Evolutionary conservation across 2,797 vertebrate genomes (phyloP).

Genomic region (Sebastes goodei): DNA sequence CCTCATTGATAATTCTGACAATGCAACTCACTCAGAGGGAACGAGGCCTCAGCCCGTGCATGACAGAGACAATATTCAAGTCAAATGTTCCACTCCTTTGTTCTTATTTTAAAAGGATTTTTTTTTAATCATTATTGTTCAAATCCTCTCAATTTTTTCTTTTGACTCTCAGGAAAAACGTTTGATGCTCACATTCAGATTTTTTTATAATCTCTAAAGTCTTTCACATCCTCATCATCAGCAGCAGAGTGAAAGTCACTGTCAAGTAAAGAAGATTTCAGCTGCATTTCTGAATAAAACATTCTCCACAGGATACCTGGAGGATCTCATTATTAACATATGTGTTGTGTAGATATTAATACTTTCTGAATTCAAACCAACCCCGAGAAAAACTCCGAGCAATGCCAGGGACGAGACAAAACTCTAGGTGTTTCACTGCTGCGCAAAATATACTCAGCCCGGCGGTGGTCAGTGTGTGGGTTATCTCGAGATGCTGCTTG

Average conservation of each 20-base stretch:
- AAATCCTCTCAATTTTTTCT: neutral
- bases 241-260: neutral
- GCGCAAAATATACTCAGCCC: slow-evolving; percentile 3
- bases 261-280: neutral
- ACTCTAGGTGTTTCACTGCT: slow-evolving; percentile 11
- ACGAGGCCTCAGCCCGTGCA: slow-evolving; percentile 41
- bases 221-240: neutral
- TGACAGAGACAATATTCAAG: slow-evolving; percentile 29
- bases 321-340: neutral
- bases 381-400: slow-evolving; percentile 23
- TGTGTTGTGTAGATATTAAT: slow-evolving; percentile 13
- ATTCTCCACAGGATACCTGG: slow-evolving; percentile 3
- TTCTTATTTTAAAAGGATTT: slow-evolving; percentile 14
- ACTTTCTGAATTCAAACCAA: slow-evolving; percentile 35
- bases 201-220: neutral
- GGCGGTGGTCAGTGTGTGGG: slow-evolving; percentile 31
- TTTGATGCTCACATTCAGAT: slow-evolving; percentile 14
- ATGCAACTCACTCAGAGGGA: slow-evolving; percentile 45
- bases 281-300: slow-evolving; percentile 9
- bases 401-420: slow-evolving; percentile 14
- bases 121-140: slow-evolving; percentile 8
- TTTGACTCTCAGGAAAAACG: neutral
- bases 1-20: slow-evolving; percentile 61
- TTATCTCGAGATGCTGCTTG: slow-evolving; percentile 24
- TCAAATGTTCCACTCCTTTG: slow-evolving; percentile 17